phyloP scores from a whole-genome alignment of 2,888 invertebrate species.

The Resseliella maxima region DNA sequence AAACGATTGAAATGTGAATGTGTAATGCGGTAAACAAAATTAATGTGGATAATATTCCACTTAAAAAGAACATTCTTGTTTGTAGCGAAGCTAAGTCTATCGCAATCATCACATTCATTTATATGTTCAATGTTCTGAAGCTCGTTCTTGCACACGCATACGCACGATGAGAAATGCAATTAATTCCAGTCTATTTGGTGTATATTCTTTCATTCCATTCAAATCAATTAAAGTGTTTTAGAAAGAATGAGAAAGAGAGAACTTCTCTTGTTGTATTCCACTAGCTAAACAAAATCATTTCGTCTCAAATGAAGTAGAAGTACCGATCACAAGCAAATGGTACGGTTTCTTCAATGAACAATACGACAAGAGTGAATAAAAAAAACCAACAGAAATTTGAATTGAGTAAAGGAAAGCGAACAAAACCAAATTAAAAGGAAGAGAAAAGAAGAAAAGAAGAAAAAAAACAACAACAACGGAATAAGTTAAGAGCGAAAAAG shows the following conservation, averaged over 20 bases:
- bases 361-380: neutral
- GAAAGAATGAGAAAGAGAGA: too few species aligned
- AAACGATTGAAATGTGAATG: conserved; percentile 19
- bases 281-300: neutral
- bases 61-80: conserved; percentile 18
- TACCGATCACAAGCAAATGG: conserved; percentile 2
- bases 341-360: conserved; percentile 44
- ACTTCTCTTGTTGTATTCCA: neutral
- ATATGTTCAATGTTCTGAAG: neutral
- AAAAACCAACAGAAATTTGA: neutral
- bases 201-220: neutral
- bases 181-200: conserved; percentile 34
- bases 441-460: neutral
- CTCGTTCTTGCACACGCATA: neutral
- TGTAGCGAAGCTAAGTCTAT: neutral
- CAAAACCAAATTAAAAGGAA: conserved; percentile 43
- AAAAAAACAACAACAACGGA: too few species aligned
- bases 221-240: neutral
- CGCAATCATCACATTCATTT: neutral
- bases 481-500: conserved; percentile 10
- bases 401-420: conserved; percentile 36
- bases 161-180: conserved; percentile 27
- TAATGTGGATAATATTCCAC: conserved; percentile 28
- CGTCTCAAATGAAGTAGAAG: neutral
- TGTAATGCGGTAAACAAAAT: conserved; percentile 16